Percentiles rank a stretch among this genome's conserved stretches.
These are phyloP conservation scores for Heliopora coerulea DNA, from an alignment of 92 coral and sea anemone species.

Conservation along the genomic window DNA sequence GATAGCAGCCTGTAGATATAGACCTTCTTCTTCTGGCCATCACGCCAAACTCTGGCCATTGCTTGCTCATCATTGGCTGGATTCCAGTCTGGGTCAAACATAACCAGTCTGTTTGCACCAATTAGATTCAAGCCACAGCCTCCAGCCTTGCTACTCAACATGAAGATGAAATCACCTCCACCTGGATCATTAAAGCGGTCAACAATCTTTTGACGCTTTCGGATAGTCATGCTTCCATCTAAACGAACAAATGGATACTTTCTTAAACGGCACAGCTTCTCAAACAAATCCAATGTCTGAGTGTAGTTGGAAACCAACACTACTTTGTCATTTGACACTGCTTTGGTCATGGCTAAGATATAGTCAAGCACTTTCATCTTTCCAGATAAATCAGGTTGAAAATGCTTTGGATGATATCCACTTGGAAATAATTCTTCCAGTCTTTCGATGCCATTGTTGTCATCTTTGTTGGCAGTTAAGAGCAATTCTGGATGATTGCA, in stretches of 20 bases:
- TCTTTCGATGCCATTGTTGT: constrained; percentile 76
- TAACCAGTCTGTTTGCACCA: constrained; percentile 95
- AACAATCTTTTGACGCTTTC: constrained; percentile 93
- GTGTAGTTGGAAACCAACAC: constrained; percentile 96
- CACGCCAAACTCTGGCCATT: constrained; percentile 97
- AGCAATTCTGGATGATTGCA: constrained; percentile 75
- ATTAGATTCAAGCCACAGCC: constrained; percentile 95
- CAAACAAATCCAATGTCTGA: constrained; percentile 92
- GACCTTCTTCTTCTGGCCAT: constrained; percentile 96
- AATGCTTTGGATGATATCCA: constrained; percentile 56
- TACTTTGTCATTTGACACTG: constrained; percentile 84
- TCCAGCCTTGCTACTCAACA: constrained; percentile 96
- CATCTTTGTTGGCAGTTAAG: constrained; percentile 41
- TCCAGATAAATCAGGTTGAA: constrained; percentile 79
- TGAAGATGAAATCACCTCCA: constrained; percentile 90
- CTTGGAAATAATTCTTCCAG: constrained; percentile 76
- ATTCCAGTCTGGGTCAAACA: constrained; percentile 99
- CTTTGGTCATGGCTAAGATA: constrained; percentile 88
- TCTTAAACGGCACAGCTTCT: constrained; percentile 84
- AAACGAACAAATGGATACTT: constrained; percentile 84
- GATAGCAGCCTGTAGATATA: constrained; percentile 24
- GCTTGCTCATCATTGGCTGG: constrained; percentile 99
- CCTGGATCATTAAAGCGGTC: constrained; percentile 86
- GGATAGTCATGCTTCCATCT: constrained; percentile 93
- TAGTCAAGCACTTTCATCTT: constrained; percentile 92